Conservation (phyloP, 2,888 invertebrate species). For the Melanargia galathea region DNA sequence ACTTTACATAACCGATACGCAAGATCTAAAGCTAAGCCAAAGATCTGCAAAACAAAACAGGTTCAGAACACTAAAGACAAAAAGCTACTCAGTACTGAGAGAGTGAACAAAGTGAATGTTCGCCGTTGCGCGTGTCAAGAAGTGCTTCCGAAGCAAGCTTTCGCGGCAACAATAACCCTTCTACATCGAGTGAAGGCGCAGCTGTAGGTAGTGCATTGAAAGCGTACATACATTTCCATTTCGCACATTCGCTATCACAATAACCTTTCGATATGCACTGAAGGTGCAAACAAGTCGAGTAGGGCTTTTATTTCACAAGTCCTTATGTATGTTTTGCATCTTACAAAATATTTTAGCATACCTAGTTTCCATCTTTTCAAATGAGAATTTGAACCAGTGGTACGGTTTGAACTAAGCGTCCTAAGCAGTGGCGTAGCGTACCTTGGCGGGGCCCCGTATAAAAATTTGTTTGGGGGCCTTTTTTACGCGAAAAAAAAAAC, state of each 20-base stretch:
- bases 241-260: conserved; percentile 6
- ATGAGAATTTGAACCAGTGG: not conserved
- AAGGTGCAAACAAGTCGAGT: not conserved
- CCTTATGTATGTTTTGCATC: not conserved
- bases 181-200: conserved; percentile 4
- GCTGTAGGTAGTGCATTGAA: not conserved
- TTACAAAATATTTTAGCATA: not conserved
- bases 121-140: not conserved
- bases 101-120: not conserved
- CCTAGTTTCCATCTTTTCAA: not conserved
- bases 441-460: too few species aligned
- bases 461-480: too few species aligned
- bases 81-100: not conserved
- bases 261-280: conserved; percentile 6
- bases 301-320: not conserved
- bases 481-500: too few species aligned
- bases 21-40: too few species aligned
- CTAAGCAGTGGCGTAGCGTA: too few species aligned
- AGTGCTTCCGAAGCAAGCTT: conserved; percentile 8
- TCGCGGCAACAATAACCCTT: conserved; percentile 5
- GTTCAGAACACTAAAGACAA: not conserved
- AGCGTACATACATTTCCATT: not conserved
- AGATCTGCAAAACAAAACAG: too few species aligned
- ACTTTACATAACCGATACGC: too few species aligned
- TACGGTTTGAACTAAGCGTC: too few species aligned